Base-by-base conservation (phyloP, 2,797 vertebrate genomes). In the Botia almorhae region DNA sequence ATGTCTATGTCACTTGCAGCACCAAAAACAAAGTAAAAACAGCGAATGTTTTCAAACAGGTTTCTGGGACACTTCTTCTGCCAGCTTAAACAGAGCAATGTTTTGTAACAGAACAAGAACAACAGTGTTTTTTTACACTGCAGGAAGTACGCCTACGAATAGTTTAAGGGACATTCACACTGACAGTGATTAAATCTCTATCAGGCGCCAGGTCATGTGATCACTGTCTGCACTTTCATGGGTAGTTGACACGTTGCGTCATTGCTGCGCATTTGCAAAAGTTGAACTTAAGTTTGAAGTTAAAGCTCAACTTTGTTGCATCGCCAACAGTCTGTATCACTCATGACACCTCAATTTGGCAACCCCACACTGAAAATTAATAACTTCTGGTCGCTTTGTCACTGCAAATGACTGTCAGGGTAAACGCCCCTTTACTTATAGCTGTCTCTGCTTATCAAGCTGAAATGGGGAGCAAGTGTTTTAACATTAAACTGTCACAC, bases 351-450 rank as follows among this genome's bases (percentile, higher is more conserved):
- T 60, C 13, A 61, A 17, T 33, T 19, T 10, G 7, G 29, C 33
- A 29, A 65, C 1, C 60, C 17, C 17, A n/a, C 63, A 8, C 17
- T n/a, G 29, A 36, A 65, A 65, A 36, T 65, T 0, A 36, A 65
- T 39, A n/a, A 65, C 33, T 64, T 55, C 16, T 36, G 26, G 26
- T 64, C 26, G 16, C 16, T 36, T 33, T 64, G 58, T 64, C 29
- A 36, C 29, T 64, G 29, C 17, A 39, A 65, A 65, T 65, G 29
- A 39, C 19, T 61, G 63, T 65, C 63, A 39, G 16, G 0, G 29
- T 64, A 29, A 39, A 65, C 60, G 63, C 63, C 63, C 63, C 16
- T 64, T 64, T 36, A 64, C 61, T 65, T 65, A n/a, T 65, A 39
- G 60, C 60, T 61, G 60, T 61, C 60, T n/a, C 61, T 33, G 61